Base-by-base conservation (phyloP, 2,797 vertebrate genomes). In the Apodemus agrarius region DNA sequence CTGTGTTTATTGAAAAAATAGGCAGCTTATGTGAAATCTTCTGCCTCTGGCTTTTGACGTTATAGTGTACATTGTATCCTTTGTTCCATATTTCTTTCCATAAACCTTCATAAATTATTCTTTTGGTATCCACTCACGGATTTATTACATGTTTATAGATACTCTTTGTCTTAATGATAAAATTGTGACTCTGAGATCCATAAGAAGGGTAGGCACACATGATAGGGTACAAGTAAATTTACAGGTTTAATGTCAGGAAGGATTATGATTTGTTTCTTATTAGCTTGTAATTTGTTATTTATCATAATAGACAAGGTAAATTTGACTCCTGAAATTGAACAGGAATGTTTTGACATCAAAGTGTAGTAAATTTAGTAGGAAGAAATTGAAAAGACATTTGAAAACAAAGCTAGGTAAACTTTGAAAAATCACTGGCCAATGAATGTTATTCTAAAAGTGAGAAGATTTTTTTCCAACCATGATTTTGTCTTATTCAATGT, bases 371-470 rank as follows among this genome's bases (percentile, higher is more conserved):
- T 79, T 72, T 91, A 88, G 31, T 43, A 4, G 24, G 69, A 78
- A 52, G 75, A 65, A 7, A 63, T 72, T 59, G 49, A 76, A 92
- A 49, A n/a, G 16, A n/a, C 37, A 74, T 46, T 85, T 78, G 85
- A 95, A 92, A 96, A 90, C 74, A 90, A 93, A 80, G 40, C 24
- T 65, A 94, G 74, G 46, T 67, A 92, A 92, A 91, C 54, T 87
- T 84, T 67, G 57, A 93, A 94, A 96, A 92, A 57, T 84, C 79
- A 3, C 89, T 90, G 40, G 22, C 6, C 21, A 74, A 21, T 40
- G 57, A 12, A 26, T 40, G 78, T 92, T 74, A 96, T 83, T 83
- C 24, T 22, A 87, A 57, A 95, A 72, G 37, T 43, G 29, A 93
- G 89, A 91, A 37, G 13, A 89, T 91, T 69, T 76, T 89, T 87